Conservation (phyloP, 2,113 vertebrate species). For the Martes martes region DNA sequence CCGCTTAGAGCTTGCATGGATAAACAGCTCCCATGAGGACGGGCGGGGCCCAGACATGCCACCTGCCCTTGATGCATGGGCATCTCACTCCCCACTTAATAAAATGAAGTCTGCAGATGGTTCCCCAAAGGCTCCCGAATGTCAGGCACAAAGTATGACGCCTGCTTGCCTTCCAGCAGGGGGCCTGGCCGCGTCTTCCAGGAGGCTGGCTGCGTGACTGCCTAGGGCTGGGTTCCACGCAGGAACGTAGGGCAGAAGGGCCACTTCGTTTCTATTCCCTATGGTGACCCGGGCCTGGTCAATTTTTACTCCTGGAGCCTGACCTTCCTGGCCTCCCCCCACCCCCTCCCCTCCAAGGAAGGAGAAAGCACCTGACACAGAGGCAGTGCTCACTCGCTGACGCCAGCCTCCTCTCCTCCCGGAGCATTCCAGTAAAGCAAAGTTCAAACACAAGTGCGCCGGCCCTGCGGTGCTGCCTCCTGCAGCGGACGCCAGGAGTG, state of each 20-base stretch:
- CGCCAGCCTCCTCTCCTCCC: neutral
- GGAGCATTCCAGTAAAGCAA: accelerated
- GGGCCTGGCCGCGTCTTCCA: neutral
- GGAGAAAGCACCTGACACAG: neutral
- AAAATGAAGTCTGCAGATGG: neutral
- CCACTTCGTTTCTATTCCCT: neutral
- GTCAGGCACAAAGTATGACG: neutral
- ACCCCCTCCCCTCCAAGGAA: neutral
- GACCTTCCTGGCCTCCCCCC: neutral
- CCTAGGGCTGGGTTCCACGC: accelerated
- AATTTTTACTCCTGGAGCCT: neutral
- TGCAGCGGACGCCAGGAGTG: neutral
- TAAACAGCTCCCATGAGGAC: accelerated
- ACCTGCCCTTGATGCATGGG: neutral
- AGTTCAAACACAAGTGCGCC: neutral
- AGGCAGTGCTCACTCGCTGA: neutral
- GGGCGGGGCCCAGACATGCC: neutral
- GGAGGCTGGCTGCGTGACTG: neutral
- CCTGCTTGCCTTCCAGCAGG: neutral
- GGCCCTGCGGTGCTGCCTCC: neutral
- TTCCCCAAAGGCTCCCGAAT: neutral
- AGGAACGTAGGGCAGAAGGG: neutral
- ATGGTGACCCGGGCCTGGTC: neutral
- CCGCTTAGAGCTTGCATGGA: neutral
- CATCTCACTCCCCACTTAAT: neutral